Evolutionary conservation across 2,797 vertebrate species (phyloP).

Genomic region (Garrulus glandarius): DNA sequence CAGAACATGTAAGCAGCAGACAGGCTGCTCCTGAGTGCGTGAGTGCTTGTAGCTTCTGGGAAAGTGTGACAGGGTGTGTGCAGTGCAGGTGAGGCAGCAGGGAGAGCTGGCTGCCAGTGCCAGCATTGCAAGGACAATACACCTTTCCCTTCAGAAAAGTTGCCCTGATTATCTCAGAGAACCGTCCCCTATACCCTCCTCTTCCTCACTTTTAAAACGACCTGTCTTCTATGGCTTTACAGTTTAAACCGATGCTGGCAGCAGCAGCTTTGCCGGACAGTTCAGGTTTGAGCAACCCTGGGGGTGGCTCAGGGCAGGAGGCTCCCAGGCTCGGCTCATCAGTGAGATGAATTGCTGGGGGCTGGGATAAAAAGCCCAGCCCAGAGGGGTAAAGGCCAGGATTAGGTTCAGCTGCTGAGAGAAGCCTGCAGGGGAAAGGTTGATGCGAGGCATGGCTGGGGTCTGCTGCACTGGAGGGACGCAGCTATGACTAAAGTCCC

Average conservation of each 20-base stretch:
- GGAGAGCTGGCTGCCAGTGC: not conserved
- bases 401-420: fast-evolving
- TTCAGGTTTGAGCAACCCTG: not conserved
- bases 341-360: fast-evolving
- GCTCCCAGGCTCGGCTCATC: fast-evolving
- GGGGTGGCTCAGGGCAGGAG: too few relatives aligned
- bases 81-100: not conserved
- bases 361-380: not conserved
- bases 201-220: not conserved
- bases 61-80: fast-evolving
- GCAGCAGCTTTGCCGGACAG: not conserved
- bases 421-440: fast-evolving
- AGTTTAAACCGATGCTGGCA: not conserved
- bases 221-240: fast-evolving
- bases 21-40: not conserved
- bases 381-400: fast-evolving
- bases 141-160: not conserved
- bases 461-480: fast-evolving
- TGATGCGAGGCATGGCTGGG: fast-evolving
- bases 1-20: not conserved
- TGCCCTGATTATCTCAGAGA: not conserved
- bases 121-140: fast-evolving
- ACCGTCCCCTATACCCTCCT: not conserved
- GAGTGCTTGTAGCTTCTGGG: not conserved
- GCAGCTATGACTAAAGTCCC: fast-evolving